A percentile compares a stretch with the other conserved stretches of the same genome.
Conservation (phyloP, 2,113 vertebrate species). For the Dicerorhinus sumatrensis region DNA sequence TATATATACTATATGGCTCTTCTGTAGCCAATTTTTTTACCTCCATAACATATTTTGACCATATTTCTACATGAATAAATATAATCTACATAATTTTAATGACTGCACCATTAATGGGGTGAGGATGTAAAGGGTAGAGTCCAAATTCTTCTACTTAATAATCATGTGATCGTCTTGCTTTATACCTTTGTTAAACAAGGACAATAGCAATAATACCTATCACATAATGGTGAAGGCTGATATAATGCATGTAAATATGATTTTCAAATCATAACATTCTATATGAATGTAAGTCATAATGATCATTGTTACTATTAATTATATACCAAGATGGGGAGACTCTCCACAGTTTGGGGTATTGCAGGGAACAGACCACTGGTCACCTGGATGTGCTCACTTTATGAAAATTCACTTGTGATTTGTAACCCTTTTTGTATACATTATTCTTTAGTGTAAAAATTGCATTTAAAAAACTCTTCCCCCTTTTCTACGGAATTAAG, state of each 20-base stretch:
- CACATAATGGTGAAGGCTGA: not conserved
- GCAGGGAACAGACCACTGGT: not conserved
- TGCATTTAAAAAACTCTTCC: not conserved
- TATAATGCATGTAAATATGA: not conserved
- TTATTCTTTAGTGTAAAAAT: not conserved
- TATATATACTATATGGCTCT: not conserved
- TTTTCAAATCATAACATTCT: not conserved
- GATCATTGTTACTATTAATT: not conserved
- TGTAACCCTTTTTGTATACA: not conserved
- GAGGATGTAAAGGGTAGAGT: not conserved
- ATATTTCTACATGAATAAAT: conserved; percentile 35
- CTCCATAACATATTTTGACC: not conserved
- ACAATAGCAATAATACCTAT: not conserved
- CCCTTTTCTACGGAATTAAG: not conserved
- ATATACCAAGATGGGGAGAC: not conserved
- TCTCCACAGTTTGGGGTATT: not conserved
- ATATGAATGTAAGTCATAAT: not conserved
- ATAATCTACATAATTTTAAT: not conserved
- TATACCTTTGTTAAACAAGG: not conserved
- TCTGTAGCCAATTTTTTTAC: not conserved
- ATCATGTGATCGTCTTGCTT: not conserved
- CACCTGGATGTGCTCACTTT: not conserved
- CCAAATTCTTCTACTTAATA: conserved; percentile 11
- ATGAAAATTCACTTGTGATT: not conserved
- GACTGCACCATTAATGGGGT: not conserved